phyloP scores from a whole-genome alignment of 2,113 vertebrate genomes.

The Austrofundulus limnaeus region DNA sequence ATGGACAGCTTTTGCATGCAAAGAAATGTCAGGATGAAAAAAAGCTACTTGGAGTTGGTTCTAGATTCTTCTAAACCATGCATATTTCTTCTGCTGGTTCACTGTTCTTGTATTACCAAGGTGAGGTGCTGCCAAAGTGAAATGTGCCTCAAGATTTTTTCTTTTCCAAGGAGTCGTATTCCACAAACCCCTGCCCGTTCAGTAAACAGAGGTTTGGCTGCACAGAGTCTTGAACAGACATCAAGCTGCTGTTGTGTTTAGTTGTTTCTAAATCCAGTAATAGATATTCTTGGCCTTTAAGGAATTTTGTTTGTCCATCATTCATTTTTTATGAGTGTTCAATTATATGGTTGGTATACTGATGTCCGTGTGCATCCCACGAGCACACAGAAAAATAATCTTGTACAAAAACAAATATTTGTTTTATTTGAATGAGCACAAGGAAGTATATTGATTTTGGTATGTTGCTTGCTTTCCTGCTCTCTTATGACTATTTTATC shows the following conservation, averaged over 20 bases:
- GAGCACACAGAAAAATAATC: slow-evolving; percentile 53
- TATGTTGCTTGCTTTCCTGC: neutral
- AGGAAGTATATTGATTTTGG: slow-evolving; percentile 23
- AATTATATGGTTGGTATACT: slow-evolving; percentile 42
- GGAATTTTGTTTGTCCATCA: slow-evolving; percentile 44
- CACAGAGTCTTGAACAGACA: slow-evolving; percentile 26
- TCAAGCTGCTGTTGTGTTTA: slow-evolving; percentile 34
- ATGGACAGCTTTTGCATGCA: too few relatives aligned
- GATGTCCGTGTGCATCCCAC: slow-evolving; percentile 45
- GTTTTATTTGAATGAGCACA: slow-evolving; percentile 23
- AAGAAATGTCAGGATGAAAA: slow-evolving; percentile 33
- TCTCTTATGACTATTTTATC: neutral
- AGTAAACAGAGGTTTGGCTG: slow-evolving; percentile 43
- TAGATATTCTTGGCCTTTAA: slow-evolving; percentile 46
- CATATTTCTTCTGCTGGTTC: slow-evolving; percentile 34
- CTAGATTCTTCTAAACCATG: slow-evolving; percentile 41
- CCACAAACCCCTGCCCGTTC: slow-evolving; percentile 22
- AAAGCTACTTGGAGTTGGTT: slow-evolving; percentile 1
- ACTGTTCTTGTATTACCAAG: slow-evolving; percentile 46
- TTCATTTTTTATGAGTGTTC: slow-evolving; percentile 35
- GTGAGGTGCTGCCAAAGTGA: slow-evolving; percentile 41
- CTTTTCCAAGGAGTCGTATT: slow-evolving; percentile 17
- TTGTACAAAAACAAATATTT: slow-evolving; percentile 45
- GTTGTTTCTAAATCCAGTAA: slow-evolving; percentile 42
- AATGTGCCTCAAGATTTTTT: slow-evolving; percentile 40